phyloP scores from a whole-genome alignment of 2,113 vertebrate species.

The Rostratula benghalensis region DNA sequence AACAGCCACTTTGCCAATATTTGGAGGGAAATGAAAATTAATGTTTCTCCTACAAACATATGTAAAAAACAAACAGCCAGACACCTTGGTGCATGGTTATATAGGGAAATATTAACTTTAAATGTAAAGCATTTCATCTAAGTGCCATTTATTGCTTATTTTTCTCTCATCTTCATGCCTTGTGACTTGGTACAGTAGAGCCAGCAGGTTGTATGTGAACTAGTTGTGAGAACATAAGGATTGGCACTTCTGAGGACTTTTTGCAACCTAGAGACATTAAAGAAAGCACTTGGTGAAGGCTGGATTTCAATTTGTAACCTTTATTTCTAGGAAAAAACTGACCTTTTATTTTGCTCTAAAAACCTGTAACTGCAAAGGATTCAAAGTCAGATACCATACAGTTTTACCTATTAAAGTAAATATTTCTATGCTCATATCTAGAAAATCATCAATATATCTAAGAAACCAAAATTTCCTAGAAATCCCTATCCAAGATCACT shows the following conservation, averaged over 20 bases:
- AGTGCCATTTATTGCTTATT: not conserved
- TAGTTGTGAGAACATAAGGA: not conserved
- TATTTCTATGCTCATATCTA: not conserved
- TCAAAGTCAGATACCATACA: not conserved
- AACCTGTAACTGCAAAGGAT: not conserved
- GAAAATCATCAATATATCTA: not conserved
- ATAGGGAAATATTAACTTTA: conserved; percentile 47
- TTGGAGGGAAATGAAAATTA: not conserved
- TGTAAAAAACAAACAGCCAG: not conserved
- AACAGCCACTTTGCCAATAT: not conserved
- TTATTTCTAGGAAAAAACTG: not conserved
- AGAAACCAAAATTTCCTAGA: not conserved
- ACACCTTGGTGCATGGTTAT: not conserved
- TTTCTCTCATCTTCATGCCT: not conserved
- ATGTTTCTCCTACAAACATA: conserved; percentile 3
- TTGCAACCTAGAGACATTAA: not conserved
- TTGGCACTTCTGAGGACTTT: not conserved
- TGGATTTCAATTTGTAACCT: not conserved
- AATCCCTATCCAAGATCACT: not conserved
- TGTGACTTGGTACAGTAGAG: not conserved
- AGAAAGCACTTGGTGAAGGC: not conserved
- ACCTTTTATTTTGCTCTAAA: not conserved
- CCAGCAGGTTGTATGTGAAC: not conserved
- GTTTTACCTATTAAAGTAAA: not conserved
- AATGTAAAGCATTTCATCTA: not conserved